phyloP scores from a whole-genome alignment of 2,888 invertebrate species.

The Drosophila stalkeri region DNA sequence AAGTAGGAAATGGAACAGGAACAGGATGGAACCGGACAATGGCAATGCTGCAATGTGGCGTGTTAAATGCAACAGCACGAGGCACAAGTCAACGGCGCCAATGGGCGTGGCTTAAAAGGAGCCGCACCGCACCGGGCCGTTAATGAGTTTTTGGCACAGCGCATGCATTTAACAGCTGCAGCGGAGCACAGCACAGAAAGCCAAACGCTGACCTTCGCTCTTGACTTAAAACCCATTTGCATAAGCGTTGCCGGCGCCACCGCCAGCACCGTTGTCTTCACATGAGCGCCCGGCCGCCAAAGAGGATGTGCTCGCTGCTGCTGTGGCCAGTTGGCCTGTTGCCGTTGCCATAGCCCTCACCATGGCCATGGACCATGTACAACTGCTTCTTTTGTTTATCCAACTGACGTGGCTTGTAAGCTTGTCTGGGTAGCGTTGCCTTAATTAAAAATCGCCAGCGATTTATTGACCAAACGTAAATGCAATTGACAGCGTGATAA shows the following conservation, averaged over 20 bases:
- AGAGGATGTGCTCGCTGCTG: slow-evolving; percentile 27
- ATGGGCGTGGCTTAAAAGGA: slow-evolving; percentile 56
- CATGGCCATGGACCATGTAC: slow-evolving; percentile 13
- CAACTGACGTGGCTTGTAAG: slow-evolving; percentile 53
- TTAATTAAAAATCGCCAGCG: slow-evolving; percentile 69
- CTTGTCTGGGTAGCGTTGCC: slow-evolving; percentile 58
- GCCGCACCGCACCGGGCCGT: slow-evolving; percentile 47
- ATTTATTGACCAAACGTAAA: slow-evolving; percentile 62
- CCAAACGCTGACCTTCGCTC: slow-evolving; percentile 66
- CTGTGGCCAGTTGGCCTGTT: background rate
- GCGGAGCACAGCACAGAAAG: slow-evolving; percentile 18
- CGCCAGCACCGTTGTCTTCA: slow-evolving; percentile 10
- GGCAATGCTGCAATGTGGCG: slow-evolving; percentile 37
- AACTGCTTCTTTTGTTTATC: slow-evolving; percentile 46
- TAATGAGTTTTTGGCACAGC: slow-evolving; percentile 66
- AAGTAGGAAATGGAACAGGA: slow-evolving; percentile 42
- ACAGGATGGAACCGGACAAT: slow-evolving; percentile 1
- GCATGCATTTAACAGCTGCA: slow-evolving; percentile 64
- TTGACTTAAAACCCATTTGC: slow-evolving; percentile 75
- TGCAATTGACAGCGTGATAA: slow-evolving; percentile 62
- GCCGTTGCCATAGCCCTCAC: background rate
- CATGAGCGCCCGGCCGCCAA: slow-evolving; percentile 10
- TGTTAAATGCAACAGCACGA: slow-evolving; percentile 47
- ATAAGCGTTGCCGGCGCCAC: slow-evolving; percentile 53
- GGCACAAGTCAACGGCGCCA: slow-evolving; percentile 29